These are phyloP conservation scores for Berghia stephanieae DNA, from an alignment of 1,140 invertebrate genomes.

Conservation along the genomic window DNA sequence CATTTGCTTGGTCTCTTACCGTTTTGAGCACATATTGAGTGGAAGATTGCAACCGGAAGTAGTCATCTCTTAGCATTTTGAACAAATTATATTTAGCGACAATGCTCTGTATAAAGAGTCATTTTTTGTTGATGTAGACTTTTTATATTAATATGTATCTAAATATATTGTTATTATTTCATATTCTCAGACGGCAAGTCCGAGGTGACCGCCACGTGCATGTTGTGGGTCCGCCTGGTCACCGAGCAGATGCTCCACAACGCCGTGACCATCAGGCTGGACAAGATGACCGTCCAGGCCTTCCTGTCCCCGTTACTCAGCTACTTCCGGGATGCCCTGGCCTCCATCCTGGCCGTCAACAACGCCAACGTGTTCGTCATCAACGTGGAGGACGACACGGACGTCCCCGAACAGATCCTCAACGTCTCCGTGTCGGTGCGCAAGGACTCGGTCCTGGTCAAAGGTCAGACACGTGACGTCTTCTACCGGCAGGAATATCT, in stretches of 20 bases:
- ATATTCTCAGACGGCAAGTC: conserved; percentile 82
- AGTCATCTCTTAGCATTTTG: no score
- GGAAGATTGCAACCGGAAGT: no score
- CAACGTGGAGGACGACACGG: conserved; percentile 83
- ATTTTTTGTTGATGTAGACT: no score
- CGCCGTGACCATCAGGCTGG: conserved; percentile 91
- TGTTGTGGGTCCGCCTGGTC: conserved; percentile 86
- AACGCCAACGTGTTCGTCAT: conserved; percentile 94
- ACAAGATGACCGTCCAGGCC: conserved; percentile 91
- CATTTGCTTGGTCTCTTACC: no score
- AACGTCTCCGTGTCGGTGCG: conserved; percentile 95
- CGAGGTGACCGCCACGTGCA: conserved; percentile 81
- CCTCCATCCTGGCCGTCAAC: conserved; percentile 89
- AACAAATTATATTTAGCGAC: no score
- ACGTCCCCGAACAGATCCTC: conserved; percentile 85
- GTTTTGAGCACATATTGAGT: no score
- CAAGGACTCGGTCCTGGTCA: conserved; percentile 74
- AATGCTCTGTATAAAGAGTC: no score
- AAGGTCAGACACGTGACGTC: conserved; percentile 72
- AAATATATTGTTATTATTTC: conserved; percentile 30
- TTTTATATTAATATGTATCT: no score
- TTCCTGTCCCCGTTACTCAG: conserved; percentile 91
- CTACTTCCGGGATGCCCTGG: conserved; percentile 90
- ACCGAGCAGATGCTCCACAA: conserved; percentile 95
- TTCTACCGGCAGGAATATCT: conserved; percentile 89